Percentiles rank a stretch among this genome's conserved stretches.
Conservation (phyloP, 2,797 vertebrate genomes). For the Gymnothorax reevesii region DNA sequence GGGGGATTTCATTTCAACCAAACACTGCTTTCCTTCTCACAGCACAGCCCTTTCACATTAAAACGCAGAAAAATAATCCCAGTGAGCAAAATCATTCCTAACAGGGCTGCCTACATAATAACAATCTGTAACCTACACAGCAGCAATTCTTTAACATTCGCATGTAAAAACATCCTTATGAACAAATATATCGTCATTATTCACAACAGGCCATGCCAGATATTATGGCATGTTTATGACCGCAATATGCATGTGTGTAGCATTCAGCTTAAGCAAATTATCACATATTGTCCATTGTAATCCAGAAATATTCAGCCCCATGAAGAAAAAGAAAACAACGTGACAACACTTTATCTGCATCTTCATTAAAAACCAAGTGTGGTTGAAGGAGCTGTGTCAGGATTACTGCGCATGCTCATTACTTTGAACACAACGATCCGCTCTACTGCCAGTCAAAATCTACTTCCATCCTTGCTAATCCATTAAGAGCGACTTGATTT, state of each 20-base stretch:
- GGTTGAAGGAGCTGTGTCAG: neutral
- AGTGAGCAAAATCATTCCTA: neutral
- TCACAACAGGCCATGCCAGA: neutral
- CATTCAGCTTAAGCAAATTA: neutral
- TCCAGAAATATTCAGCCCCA: slow-evolving; percentile 17
- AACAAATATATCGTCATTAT: neutral
- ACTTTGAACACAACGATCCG: too few relatives aligned
- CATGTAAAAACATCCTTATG: neutral
- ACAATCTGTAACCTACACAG: neutral
- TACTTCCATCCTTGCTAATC: too few relatives aligned
- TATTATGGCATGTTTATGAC: neutral
- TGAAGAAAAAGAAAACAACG: slow-evolving; percentile 38
- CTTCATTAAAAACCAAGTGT: slow-evolving; percentile 39
- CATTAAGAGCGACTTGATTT: too few relatives aligned
- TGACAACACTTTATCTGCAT: slow-evolving; percentile 29
- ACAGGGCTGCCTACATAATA: neutral
- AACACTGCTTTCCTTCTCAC: neutral
- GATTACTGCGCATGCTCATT: too few relatives aligned
- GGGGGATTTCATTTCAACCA: neutral
- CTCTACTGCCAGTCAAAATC: too few relatives aligned
- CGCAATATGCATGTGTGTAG: neutral
- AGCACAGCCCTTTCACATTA: too few relatives aligned
- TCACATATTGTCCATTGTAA: neutral
- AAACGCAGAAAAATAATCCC: neutral
- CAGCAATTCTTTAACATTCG: neutral